Conservation (phyloP, 2,797 vertebrate species). For the Pipistrellus nathusii region DNA sequence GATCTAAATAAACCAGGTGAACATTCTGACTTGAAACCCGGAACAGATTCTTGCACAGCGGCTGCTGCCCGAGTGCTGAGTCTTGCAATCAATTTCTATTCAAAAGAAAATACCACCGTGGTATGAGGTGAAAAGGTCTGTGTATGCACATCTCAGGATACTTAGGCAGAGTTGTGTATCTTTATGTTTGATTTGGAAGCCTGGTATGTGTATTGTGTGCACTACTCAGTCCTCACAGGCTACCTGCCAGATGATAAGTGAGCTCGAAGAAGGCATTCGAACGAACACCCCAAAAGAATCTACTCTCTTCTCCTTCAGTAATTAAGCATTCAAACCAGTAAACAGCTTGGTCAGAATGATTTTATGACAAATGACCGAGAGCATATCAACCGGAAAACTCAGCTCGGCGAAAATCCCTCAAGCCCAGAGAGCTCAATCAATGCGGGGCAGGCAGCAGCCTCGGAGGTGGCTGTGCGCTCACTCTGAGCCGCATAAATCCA, state of each 20-base stretch:
- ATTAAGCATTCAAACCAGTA: slow-evolving; percentile 88
- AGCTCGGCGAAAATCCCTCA: slow-evolving; percentile 83
- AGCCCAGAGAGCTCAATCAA: slow-evolving; percentile 88
- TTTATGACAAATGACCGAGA: slow-evolving; percentile 90
- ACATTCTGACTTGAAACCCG: not conserved
- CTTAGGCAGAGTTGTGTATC: not conserved
- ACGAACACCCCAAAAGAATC: slow-evolving; percentile 38
- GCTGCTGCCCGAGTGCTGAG: not conserved
- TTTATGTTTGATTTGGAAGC: not conserved
- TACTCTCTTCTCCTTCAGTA: slow-evolving; percentile 77
- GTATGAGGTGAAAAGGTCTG: not conserved
- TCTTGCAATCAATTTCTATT: slow-evolving; percentile 12
- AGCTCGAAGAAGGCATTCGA: not conserved
- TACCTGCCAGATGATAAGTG: not conserved
- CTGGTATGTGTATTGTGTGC: not conserved
- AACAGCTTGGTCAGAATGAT: slow-evolving; percentile 86
- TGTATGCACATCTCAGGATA: not conserved
- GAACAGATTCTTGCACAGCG: not conserved
- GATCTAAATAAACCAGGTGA: slow-evolving; percentile 15
- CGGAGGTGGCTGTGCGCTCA: slow-evolving; percentile 64
- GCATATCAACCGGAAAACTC: slow-evolving; percentile 85
- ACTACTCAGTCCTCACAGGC: not conserved
- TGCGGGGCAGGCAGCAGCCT: slow-evolving; percentile 71
- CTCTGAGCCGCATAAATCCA: slow-evolving; percentile 55
- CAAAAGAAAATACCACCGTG: not conserved